Conservation (phyloP, 2,888 invertebrate genomes). For the Nebria brevicollis region DNA sequence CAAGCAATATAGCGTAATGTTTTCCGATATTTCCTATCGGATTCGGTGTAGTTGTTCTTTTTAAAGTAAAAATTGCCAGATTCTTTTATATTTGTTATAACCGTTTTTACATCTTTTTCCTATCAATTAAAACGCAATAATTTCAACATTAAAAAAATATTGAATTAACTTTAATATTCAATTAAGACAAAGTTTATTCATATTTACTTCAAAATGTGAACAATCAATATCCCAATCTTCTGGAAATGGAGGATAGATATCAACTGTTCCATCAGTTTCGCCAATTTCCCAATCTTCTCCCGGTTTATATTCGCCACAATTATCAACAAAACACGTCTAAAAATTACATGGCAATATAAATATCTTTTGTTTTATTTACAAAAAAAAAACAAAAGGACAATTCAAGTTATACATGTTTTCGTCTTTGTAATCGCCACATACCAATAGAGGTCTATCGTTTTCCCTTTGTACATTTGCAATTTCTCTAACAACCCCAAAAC, state of each 20-base stretch:
- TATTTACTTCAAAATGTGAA: constrained; percentile 27
- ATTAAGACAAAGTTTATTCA: too few species aligned
- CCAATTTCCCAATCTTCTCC: constrained; percentile 73
- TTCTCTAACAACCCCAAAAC: constrained; percentile 77
- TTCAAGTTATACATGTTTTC: constrained; percentile 48
- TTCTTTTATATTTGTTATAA: constrained; percentile 72
- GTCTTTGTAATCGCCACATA: constrained; percentile 57
- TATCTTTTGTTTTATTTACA: constrained; percentile 39
- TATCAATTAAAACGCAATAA: background rate
- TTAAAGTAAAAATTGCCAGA: constrained; percentile 78
- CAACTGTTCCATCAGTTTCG: constrained; percentile 77
- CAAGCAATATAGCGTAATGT: constrained; percentile 77
- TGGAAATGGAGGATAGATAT: constrained; percentile 80
- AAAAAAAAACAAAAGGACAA: too few species aligned
- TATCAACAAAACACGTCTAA: constrained; percentile 72
- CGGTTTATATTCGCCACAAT: constrained; percentile 77
- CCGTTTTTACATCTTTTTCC: constrained; percentile 59
- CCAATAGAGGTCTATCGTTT: constrained; percentile 70
- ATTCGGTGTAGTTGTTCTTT: constrained; percentile 69
- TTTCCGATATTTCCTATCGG: constrained; percentile 82
- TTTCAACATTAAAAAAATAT: background rate
- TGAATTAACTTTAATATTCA: background rate
- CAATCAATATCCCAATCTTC: constrained; percentile 72
- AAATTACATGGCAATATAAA: constrained; percentile 36
- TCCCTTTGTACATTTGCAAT: constrained; percentile 72